These are phyloP conservation scores for Aselliscus stoliczkanus DNA, from an alignment of 2,797 vertebrate species.

Conservation along the genomic window DNA sequence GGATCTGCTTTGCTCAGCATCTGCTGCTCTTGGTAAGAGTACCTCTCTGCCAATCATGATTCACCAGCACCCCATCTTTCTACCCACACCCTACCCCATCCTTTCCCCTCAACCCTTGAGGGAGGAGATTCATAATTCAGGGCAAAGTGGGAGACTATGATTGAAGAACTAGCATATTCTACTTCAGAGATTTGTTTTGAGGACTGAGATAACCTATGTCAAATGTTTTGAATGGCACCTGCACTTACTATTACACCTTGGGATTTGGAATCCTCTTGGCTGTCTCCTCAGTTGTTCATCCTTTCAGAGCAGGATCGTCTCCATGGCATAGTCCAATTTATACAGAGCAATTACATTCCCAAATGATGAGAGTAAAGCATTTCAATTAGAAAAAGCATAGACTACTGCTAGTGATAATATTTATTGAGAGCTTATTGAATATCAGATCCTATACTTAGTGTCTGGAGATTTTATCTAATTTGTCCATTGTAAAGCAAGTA, in stretches of 20 bases:
- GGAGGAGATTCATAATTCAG: not conserved
- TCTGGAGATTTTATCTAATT: not conserved
- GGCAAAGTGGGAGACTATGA: not conserved
- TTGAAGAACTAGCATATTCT: not conserved
- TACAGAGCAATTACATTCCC: not conserved
- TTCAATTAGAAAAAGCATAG: not conserved
- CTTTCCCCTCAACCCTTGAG: not conserved
- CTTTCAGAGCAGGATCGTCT: not conserved
- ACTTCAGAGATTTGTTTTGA: not conserved
- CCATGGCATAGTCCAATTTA: not conserved
- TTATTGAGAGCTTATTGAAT: constrained; percentile 2
- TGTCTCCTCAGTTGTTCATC: not conserved
- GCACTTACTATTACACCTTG: not conserved
- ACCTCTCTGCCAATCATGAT: not conserved
- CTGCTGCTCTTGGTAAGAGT: not conserved
- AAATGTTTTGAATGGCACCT: not conserved
- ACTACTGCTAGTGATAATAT: not conserved
- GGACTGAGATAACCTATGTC: not conserved
- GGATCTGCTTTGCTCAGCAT: not conserved
- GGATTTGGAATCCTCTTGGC: not conserved
- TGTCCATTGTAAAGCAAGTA: not conserved
- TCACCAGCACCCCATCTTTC: not conserved
- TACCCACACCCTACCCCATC: not conserved
- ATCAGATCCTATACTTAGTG: not conserved
- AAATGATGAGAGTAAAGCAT: not conserved